Evolutionary conservation across 2,113 vertebrate genomes (phyloP), one percentile per base, ranked within the genome.

Genomic region (Pterophyllum scalare): DNA sequence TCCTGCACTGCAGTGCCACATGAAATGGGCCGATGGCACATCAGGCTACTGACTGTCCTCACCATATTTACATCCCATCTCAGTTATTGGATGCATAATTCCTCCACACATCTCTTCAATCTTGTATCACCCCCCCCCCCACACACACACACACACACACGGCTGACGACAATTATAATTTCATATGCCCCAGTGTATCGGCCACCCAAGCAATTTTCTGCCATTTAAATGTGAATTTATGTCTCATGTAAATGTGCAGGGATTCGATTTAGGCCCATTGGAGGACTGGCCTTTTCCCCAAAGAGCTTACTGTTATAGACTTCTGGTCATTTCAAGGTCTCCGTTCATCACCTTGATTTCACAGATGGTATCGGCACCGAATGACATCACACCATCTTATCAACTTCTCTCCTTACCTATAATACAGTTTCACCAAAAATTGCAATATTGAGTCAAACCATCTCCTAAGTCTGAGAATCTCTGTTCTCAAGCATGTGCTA

Each of bases 271-370:
- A 91, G 90, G 91, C 87, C 94, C 89, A 91, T 86, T 90, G 94
- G 95, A 95, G 90, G 90, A 92, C 89, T 96, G 96, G 97, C 96
- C 96, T 97, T 97, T 97, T 89, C 86, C 67, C 67, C 91, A 93
- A 78, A 74, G 40, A 91, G 92, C 93, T 92, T 92, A 89, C 91
- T 94, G 59, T 91, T 88, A 92, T 57, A 87, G 78, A 26, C 67
- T 61, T 90, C 46, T 87, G 86, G 77, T 87, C 87, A 84, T 91
- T 85, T 87, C 85, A 83, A 82, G 80, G 82, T 81, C 84, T 79
- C 77, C 22, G 57, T 87, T 92, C 80, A 67, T 87, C 84, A 85
- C 81, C 79, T 88, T 79, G 22, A 80, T 88, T 85, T 86, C 78
- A 86, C 75, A 58, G 54, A 86, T 59, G 3, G 62, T 43, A 60